Percentiles rank a stretch among this genome's conserved stretches.
Conservation (phyloP, 2,888 invertebrate genomes). For the Hipparchia sbordonii region DNA sequence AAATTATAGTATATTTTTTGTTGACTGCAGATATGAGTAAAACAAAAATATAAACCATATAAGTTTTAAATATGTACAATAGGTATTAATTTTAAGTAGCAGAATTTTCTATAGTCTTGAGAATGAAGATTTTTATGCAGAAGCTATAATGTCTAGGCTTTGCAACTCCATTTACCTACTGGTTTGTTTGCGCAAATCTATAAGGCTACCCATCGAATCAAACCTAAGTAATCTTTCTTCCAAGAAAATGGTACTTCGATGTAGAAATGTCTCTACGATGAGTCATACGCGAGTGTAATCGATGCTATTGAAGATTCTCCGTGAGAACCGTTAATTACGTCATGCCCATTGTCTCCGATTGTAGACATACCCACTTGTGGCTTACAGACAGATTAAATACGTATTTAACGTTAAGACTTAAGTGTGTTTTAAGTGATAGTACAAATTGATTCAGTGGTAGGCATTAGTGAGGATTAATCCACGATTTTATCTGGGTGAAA, state of each 20-base stretch:
- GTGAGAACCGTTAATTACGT: conserved; percentile 34
- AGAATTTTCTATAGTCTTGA: too few relatives aligned
- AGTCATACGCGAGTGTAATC: conserved; percentile 29
- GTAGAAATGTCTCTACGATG: conserved; percentile 32
- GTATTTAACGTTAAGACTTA: neutral
- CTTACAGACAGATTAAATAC: neutral
- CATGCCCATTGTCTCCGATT: conserved; percentile 33
- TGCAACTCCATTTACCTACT: too few relatives aligned
- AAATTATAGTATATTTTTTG: too few relatives aligned
- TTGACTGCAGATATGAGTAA: too few relatives aligned
- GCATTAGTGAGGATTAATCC: neutral
- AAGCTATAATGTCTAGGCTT: too few relatives aligned
- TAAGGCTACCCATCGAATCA: neutral
- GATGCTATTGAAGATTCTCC: conserved; percentile 38
- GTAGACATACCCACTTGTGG: neutral
- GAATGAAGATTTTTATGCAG: too few relatives aligned
- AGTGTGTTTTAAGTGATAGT: neutral
- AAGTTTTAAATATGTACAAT: too few relatives aligned
- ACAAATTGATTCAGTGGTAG: neutral
- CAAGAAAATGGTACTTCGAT: conserved; percentile 6
- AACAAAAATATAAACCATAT: too few relatives aligned
- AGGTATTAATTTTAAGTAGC: too few relatives aligned
- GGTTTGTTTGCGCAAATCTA: neutral
- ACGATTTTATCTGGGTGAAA: neutral
- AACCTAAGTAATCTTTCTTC: conserved; percentile 1